These are phyloP conservation scores for Thymelicus sylvestris DNA, from an alignment of 2,888 invertebrate species.

Conservation along the genomic window DNA sequence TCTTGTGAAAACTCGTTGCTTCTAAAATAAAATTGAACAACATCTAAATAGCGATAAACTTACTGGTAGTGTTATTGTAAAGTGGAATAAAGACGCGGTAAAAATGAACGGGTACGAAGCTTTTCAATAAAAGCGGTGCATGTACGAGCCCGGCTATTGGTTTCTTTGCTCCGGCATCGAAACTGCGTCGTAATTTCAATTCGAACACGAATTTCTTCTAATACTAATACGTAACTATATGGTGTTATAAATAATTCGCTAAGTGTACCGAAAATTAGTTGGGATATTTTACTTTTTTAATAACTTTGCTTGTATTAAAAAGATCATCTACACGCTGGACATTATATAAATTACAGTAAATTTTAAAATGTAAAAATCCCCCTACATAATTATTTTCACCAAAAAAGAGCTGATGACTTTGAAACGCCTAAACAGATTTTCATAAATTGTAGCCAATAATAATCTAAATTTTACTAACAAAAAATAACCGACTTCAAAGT, in stretches of 20 bases:
- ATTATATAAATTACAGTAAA: too few relatives aligned
- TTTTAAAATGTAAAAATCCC: too few relatives aligned
- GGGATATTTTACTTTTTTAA: neutral
- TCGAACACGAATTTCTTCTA: constrained; percentile 18
- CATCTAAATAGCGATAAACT: constrained; percentile 52
- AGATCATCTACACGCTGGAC: too few relatives aligned
- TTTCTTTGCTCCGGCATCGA: constrained; percentile 58
- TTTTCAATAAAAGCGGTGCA: constrained; percentile 71
- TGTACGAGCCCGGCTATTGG: constrained; percentile 70
- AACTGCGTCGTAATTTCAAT: constrained; percentile 25
- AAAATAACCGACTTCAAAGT: too few relatives aligned
- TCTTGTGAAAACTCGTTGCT: constrained; percentile 35
- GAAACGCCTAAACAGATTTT: too few relatives aligned
- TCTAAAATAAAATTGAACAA: constrained; percentile 46
- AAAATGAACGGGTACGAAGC: constrained; percentile 59
- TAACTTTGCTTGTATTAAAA: too few relatives aligned
- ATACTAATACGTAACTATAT: neutral
- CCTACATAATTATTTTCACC: too few relatives aligned
- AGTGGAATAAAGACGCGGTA: constrained; percentile 58
- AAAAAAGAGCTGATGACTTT: too few relatives aligned
- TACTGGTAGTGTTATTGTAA: constrained; percentile 57
- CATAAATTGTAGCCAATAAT: too few relatives aligned
- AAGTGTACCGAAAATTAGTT: too few relatives aligned
- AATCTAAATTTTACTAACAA: too few relatives aligned
- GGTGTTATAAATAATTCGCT: too few relatives aligned